Evolutionary conservation across 2,113 vertebrate genomes (phyloP), one percentile per base, ranked within the genome.

Genomic region (Saccopteryx leptura): DNA sequence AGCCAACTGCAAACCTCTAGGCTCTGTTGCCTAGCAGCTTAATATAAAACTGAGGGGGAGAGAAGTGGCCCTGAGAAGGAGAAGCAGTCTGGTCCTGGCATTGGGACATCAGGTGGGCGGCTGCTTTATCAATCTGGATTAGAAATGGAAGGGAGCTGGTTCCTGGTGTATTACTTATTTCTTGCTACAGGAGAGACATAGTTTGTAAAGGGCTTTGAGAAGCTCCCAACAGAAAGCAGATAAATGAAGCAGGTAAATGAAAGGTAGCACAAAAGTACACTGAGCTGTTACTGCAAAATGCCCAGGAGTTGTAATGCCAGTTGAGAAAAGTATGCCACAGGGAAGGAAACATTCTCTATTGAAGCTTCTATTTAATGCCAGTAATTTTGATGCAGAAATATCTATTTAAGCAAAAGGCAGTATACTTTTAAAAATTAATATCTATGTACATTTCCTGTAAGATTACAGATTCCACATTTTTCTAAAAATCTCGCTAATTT

Each of bases 11-110:
- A 98, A 97, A 96, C 91, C 81, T 26, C 3, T 96, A n/a, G 91
- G 96, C 91, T 97, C 92, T 87, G 54, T 94, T 97, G 95, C 83
- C 95, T 92, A 78, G 89, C 90, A 97, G 96, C 91, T 97, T 96
- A 97, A 96, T 97, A 96, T 93, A 96, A 95, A 97, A 96, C 93
- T 94, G 79, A 46, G 95, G 94, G 95, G 66, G 96, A 92, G 82
- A 66, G 91, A 96, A 82, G 91, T 83, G n/a, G 66, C 58, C 85
- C 83, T 1, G 0, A 93, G 93, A 69, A 94, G 54, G 63, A 78
- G 89, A 95, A 93, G 60, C 94, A 90, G 79, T 82, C 9, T 80
- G 84, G 58, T 96, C 97, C 95, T 78, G 96, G 93, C 95, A 48
- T 90, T 93, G 80, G 71, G 96, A 85, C 94, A 96, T 97, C 65